A percentile compares a stretch with the other conserved stretches of the same genome.
These are phyloP conservation scores for Malurus cyaneus DNA, from an alignment of 2,113 vertebrate genomes.

Conservation along the genomic window DNA sequence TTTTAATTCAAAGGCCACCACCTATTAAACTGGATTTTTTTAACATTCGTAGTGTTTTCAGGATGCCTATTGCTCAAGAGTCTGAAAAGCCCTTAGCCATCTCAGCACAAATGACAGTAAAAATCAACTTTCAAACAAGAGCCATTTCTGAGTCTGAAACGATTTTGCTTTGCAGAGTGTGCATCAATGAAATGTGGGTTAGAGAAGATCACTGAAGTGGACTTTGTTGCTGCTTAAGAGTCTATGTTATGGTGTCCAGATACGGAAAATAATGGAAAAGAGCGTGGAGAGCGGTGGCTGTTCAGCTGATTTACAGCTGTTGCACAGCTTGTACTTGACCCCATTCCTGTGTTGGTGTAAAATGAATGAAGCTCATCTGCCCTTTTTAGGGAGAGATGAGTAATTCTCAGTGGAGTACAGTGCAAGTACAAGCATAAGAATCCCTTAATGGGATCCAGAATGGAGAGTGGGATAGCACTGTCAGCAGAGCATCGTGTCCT, in stretches of 20 bases:
- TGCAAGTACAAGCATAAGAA: neutral
- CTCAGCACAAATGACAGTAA: neutral
- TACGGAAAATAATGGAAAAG: neutral
- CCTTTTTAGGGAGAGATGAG: neutral
- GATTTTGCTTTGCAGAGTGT: neutral
- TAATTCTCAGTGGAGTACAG: neutral
- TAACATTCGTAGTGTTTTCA: neutral
- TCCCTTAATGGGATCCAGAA: slow-evolving; percentile 17
- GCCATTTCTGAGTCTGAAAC: neutral
- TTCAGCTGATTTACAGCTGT: neutral
- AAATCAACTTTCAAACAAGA: neutral
- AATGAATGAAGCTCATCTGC: neutral
- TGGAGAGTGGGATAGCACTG: neutral
- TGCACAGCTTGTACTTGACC: neutral
- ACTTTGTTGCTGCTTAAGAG: neutral
- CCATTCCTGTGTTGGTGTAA: neutral
- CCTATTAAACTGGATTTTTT: neutral
- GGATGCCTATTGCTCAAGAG: neutral
- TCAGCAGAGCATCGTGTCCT: neutral
- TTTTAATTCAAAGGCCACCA: neutral
- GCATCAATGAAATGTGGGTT: neutral
- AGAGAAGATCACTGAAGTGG: neutral
- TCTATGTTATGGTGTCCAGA: neutral
- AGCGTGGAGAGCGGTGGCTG: neutral
- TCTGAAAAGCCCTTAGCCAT: neutral